Base-by-base conservation (phyloP, 1,140 invertebrate species). In the Episyrphus balteatus region DNA sequence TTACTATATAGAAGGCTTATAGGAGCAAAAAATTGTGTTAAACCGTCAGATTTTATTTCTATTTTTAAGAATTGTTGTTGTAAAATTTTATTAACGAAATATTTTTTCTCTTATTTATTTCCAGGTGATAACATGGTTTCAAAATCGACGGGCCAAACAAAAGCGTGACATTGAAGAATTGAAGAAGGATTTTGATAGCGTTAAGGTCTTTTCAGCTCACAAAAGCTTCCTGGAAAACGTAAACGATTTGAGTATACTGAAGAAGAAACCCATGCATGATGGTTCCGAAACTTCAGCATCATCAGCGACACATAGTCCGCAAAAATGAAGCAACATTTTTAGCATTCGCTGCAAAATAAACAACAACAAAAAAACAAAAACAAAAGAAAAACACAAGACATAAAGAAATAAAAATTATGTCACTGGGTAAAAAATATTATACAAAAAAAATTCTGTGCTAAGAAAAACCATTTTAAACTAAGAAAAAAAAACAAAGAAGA, bases 81-180 rank as follows among this genome's bases (percentile, higher is more conserved):
- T n/a, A n/a, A n/a, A n/a, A n/a, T n/a, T n/a, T n/a, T n/a, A n/a
- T n/a, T n/a, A n/a, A n/a, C n/a, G n/a, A n/a, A n/a, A n/a, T n/a
- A n/a, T n/a, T n/a, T 26, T 8, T 5, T 36, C 10, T 49, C 33
- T 37, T 32, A 12, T 31, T 17, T 31, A 5, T 26, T n/a, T 15
- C n/a, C 15, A 49, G 48, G 76, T 78, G 39, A 98, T 98, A 71
- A 98, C 93, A 30, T 98, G 94, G 94, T 98, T 98, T 77, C 94
- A 98, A 66, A 98, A 98, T 69, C 75, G 93, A 45, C 72, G 95
- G 46, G 95, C 94, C 50, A 98, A 98, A 71, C 77, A 98, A 53
- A 98, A 98, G 68, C 75, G 95, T 26, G 94, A 98, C 70, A 90
- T 97, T 80, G 95, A 98, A 64, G 95, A 98, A 64, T 70, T 96